Conservation (phyloP, 2,888 invertebrate genomes). For the Philereme transversata region DNA sequence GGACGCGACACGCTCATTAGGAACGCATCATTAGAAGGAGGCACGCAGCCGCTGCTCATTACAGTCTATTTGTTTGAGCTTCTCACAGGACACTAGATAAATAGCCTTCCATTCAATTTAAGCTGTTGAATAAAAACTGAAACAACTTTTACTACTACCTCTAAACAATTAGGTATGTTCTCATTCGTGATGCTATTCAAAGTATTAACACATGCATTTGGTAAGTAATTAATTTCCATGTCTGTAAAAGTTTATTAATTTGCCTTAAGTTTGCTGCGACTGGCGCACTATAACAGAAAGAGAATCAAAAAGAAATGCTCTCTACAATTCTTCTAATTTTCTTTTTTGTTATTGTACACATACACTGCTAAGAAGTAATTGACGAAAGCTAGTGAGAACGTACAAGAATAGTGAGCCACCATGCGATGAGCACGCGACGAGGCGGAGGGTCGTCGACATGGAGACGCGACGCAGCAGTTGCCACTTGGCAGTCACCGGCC, state of each 20-base stretch:
- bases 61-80: constrained; percentile 8
- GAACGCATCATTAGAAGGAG: constrained; percentile 2
- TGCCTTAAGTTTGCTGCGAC: background rate
- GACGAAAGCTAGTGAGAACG: no score
- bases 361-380: no score
- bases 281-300: no score
- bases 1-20: constrained; percentile 10
- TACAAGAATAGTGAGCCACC: background rate
- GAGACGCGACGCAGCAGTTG: constrained; percentile 15
- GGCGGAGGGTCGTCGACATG: constrained; percentile 18
- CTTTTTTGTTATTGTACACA: no score
- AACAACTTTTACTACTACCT: constrained; percentile 1
- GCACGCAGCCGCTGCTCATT: background rate
- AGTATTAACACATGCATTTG: background rate
- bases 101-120: background rate
- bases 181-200: background rate
- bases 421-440: background rate
- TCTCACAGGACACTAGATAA: constrained; percentile 1
- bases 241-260: background rate
- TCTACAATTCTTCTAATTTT: no score
- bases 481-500: constrained; percentile 14
- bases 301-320: no score
- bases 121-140: background rate
- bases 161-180: background rate
- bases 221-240: background rate